Base-by-base conservation (phyloP, 2,797 vertebrate genomes). In the Darevskia nairensis region DNA sequence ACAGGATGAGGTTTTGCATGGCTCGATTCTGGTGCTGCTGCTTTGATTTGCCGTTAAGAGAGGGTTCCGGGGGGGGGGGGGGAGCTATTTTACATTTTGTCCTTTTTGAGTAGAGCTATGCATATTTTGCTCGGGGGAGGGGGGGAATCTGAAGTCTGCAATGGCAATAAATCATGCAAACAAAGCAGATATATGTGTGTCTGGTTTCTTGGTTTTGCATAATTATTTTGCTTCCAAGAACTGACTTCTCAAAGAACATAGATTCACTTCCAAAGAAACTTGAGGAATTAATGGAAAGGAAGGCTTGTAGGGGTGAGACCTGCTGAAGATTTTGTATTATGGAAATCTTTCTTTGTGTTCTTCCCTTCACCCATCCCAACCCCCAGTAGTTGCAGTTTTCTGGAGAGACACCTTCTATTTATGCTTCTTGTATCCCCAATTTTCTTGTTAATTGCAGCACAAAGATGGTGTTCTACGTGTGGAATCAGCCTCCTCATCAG, bases 381-480 rank as follows among this genome's bases (percentile, higher is more conserved):
- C 4, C 72, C 35, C 35, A 4, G n/a, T 32, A 84, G 35, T 41
- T 39, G 50, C 25, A 32, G 64, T 84, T 64, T 64, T 50, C 84
- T 6, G 15, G 5, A 2, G 35, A 32, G n/a, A 8, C 13, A 17
- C 29, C 39, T 72, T 46, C 77, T 75, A 8, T 66, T 55, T 17
- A 1, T 21, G 7, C 69, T 81, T 23, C 27, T 35, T 32, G 32
- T 8, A 9, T 23, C 11, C 11, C 15, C 32, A 3, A 41, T 32
- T 27, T 59, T 75, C 46, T 68, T 80, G 55, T 76, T 39, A 8
- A 50, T 91, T 93, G 1, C 97, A 99, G 99, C 93, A 99, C 99
- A 50, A 98, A 98, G 88, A 96, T 99, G 97, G 97, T 99, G 86
- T 99, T 99, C 96, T 98, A 98, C 95, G 98, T 99, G 85, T 98